Evolutionary conservation across 2,888 invertebrate genomes (phyloP), one percentile per base, ranked within the genome.

Genomic region (Xanthostigma xanthostigma): DNA sequence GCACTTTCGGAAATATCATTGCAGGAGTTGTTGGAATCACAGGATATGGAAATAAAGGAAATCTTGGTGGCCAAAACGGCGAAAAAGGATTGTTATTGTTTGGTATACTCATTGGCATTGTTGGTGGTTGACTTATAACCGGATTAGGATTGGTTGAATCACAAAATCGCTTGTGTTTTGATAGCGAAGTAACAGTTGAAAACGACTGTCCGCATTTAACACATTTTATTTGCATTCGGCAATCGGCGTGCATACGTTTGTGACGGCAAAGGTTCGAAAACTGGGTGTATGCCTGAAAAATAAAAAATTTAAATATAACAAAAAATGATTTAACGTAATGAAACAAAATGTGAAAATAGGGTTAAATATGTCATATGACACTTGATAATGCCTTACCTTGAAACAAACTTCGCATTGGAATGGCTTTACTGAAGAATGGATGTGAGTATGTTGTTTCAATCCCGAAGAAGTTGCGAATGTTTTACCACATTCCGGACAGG

Each of bases 201-300:
- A 96, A 97, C 36, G 87, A 84, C 63, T 94, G 91, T 33, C 86
- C 84, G 64, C 96, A 97, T 76, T 94, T 93, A 60, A 76, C 81
- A 70, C 96, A 97, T 72, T 92, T 93, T 62, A 91, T 89, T 63
- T 88, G 84, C 69, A 86, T 86, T 59, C 93, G 85, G 67, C 96
- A 97, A 64, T 91, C 88, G 48, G 87, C 84, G 75, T 98, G 98
- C 93, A 97, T 96, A 50, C 97, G 90, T 64, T 93, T 95, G 73
- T 98, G 98, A n/a, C 98, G 86, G 65, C 98, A 98, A 62, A 99
- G 76, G 68, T 98, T 99, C 38, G 96, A 97, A 69, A 98, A 98
- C 72, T 98, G 98, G 3, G 98, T 98, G 73, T 98, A 98, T 9
- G 94, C 85, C 80, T 81, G 74, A 27, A 75, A 76, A 54, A 48